Base-by-base conservation (phyloP, 2,888 invertebrate genomes). In the Polydesmus complanatus region DNA sequence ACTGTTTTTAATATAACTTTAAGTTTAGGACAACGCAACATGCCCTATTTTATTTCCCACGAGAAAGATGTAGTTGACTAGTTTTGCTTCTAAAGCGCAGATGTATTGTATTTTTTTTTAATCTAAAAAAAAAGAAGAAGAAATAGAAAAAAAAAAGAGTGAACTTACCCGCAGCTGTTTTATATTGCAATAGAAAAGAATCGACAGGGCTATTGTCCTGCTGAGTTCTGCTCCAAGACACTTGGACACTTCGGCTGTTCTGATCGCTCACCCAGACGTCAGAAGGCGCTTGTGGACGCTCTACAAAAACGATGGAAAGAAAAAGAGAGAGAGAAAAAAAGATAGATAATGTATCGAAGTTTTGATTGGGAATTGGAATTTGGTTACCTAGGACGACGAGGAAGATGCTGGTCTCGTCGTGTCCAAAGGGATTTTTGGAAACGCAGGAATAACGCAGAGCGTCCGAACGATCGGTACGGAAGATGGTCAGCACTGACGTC, bases 371-470 rank as follows among this genome's bases (percentile, higher is more conserved):
- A 37, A 37, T 14, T 8, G 14, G 25, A 19, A 53, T 18, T 37
- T 37, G 21, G 49, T 52, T 37, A 63, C 63, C 63, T 56, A 60
- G 56, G n/a, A 63, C 56, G 19, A 61, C 27, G 14, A 63, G 56
- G 19, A 51, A 49, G 22, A 63, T 54, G 19, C 47, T 50, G 25
- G 49, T 58, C n/a, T 61, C 61, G 49, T 63, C 63, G 25, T 63
- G 60, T 18, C 63, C 63, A 56, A 56, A 61, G 19, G 61, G 61
- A 27, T 63, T 63, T 54, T 59, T 63, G 23, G 63, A 61, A 14
- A 49, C 22, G 27, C 63, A 63, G 18, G 54, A 58, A 56, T 58
- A 63, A 22, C 25, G 49, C 3, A 52, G 52, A 14, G 55, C 53
- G 53, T 63, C 63, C 22, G 49, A 47, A 11, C 63, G 61, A 21